Evolutionary conservation across 2,113 vertebrate species (phyloP).

Genomic region (Riparia riparia): DNA sequence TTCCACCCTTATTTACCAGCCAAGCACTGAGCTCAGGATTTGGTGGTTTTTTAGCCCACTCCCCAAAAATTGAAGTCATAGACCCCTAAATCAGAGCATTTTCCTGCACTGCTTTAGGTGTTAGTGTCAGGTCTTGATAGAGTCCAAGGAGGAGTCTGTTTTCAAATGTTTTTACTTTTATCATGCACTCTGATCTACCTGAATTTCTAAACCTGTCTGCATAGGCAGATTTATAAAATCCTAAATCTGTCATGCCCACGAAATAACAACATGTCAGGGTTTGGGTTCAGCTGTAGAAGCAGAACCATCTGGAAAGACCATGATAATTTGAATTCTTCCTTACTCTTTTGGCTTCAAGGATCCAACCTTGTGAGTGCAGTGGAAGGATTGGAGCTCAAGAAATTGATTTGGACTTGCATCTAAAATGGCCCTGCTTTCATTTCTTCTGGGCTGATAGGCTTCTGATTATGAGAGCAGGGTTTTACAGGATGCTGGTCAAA

Average conservation of each 20-base stretch:
- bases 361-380: background rate
- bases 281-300: background rate
- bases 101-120: background rate
- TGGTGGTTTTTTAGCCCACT: background rate
- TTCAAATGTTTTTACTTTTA: background rate
- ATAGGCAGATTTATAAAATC: background rate
- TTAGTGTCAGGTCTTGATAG: constrained; percentile 4
- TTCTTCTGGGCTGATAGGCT: background rate
- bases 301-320: background rate
- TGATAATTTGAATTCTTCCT: background rate
- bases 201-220: background rate
- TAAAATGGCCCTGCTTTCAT: background rate
- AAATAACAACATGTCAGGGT: background rate
- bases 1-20: background rate
- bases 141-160: background rate
- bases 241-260: background rate
- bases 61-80: background rate
- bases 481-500: background rate
- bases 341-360: background rate
- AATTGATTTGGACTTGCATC: background rate
- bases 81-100: background rate
- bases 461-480: background rate
- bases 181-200: background rate
- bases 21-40: background rate
- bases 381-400: background rate